These are phyloP conservation scores for Ernsta delagoae DNA, from an alignment of 2,888 invertebrate genomes.

Conservation along the genomic window DNA sequence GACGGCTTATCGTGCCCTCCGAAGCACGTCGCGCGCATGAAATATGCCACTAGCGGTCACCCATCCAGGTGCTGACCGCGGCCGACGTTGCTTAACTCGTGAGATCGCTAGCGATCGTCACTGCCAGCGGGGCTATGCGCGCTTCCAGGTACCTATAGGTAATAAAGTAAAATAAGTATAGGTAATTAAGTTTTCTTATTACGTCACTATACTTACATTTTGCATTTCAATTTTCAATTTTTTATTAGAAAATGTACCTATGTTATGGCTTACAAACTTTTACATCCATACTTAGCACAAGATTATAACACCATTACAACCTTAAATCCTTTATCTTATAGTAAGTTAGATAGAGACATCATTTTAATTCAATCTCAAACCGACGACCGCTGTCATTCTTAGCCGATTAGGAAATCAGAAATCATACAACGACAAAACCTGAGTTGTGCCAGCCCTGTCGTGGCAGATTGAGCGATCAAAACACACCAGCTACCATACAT, in stretches of 20 bases:
- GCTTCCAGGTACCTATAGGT: too few relatives aligned
- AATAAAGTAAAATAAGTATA: too few relatives aligned
- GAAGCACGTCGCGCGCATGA: too few relatives aligned
- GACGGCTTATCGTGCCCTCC: too few relatives aligned
- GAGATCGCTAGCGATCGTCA: too few relatives aligned
- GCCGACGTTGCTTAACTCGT: too few relatives aligned
- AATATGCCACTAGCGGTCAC: too few relatives aligned
- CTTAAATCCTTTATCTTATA: slow-evolving; percentile 34
- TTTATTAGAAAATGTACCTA: neutral
- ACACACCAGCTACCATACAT: slow-evolving; percentile 55
- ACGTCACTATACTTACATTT: too few relatives aligned
- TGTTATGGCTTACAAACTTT: slow-evolving; percentile 5
- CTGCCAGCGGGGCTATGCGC: too few relatives aligned
- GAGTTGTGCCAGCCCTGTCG: slow-evolving; percentile 53
- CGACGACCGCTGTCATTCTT: slow-evolving; percentile 64
- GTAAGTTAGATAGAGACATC: slow-evolving; percentile 42
- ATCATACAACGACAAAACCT: slow-evolving; percentile 61
- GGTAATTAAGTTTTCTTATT: too few relatives aligned
- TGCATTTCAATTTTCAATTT: neutral
- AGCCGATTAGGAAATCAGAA: slow-evolving; percentile 68
- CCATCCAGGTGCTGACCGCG: too few relatives aligned
- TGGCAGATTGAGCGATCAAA: slow-evolving; percentile 70
- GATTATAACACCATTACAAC: slow-evolving; percentile 30
- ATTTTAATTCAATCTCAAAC: slow-evolving; percentile 48
- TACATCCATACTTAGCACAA: slow-evolving; percentile 27